Conservation (phyloP, 1,140 invertebrate genomes). For the Lysiphlebus fabarum region DNA sequence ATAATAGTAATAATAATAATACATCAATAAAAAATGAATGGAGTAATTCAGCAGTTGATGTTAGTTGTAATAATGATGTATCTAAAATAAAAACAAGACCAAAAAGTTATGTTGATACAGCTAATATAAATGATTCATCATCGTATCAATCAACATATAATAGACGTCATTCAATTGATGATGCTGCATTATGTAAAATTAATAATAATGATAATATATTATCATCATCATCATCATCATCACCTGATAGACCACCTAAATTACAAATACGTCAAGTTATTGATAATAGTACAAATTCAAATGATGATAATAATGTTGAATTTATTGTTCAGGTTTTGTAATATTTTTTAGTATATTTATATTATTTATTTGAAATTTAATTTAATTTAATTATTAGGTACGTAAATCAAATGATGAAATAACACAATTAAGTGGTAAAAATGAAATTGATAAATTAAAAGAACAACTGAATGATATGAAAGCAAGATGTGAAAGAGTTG, state of each 20-base stretch:
- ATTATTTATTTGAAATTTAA: background rate
- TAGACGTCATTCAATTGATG: slow-evolving; percentile 37
- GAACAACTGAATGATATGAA: slow-evolving; percentile 63
- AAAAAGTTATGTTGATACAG: slow-evolving; percentile 36
- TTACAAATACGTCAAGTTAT: slow-evolving; percentile 50
- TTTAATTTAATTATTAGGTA: slow-evolving; percentile 4
- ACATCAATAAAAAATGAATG: slow-evolving; percentile 28
- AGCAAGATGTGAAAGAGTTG: slow-evolving; percentile 70
- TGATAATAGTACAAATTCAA: slow-evolving; percentile 40
- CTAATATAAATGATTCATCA: slow-evolving; percentile 34
- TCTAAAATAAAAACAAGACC: slow-evolving; percentile 20
- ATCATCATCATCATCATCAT: too few relatives aligned
- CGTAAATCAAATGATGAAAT: slow-evolving; percentile 39
- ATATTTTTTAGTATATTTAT: too few relatives aligned
- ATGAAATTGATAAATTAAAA: slow-evolving; percentile 66
- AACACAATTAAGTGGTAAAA: slow-evolving; percentile 54
- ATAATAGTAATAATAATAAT: slow-evolving; percentile 19
- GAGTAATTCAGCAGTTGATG: slow-evolving; percentile 39
- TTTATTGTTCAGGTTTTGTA: slow-evolving; percentile 53
- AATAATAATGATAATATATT: too few relatives aligned
- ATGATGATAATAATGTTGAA: slow-evolving; percentile 47
- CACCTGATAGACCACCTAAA: slow-evolving; percentile 35
- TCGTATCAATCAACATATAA: slow-evolving; percentile 13
- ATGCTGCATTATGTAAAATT: slow-evolving; percentile 17
- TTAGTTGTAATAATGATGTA: slow-evolving; percentile 17